These are phyloP conservation scores for Apodemia zela DNA, from an alignment of 2,888 invertebrate genomes.

Conservation along the genomic window DNA sequence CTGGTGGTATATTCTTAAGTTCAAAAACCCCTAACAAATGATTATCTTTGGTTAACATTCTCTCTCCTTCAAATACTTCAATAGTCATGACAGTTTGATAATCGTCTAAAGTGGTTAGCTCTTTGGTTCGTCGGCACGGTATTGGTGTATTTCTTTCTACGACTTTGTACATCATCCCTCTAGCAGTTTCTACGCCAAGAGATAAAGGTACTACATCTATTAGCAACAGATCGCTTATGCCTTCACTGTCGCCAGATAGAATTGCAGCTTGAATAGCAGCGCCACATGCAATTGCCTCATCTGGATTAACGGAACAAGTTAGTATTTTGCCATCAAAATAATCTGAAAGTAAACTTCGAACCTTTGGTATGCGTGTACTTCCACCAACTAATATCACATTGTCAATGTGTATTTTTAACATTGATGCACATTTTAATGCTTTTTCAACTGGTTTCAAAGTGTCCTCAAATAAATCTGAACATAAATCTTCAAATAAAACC, in stretches of 20 bases:
- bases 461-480: slow-evolving; percentile 58
- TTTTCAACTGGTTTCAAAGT: slow-evolving; percentile 46
- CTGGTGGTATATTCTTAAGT: slow-evolving; percentile 54
- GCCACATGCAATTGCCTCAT: slow-evolving; percentile 61
- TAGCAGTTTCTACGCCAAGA: slow-evolving; percentile 55
- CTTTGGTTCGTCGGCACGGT: slow-evolving; percentile 54
- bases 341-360: slow-evolving; percentile 45
- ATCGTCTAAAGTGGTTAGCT: slow-evolving; percentile 57
- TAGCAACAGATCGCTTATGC: slow-evolving; percentile 44
- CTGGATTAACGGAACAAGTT: slow-evolving; percentile 52
- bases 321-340: slow-evolving; percentile 47
- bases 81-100: slow-evolving; percentile 59
- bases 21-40: slow-evolving; percentile 56
- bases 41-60: slow-evolving; percentile 56
- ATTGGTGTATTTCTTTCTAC: slow-evolving; percentile 57
- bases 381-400: slow-evolving; percentile 58
- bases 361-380: slow-evolving; percentile 60
- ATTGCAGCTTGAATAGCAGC: slow-evolving; percentile 63
- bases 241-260: slow-evolving; percentile 44
- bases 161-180: slow-evolving; percentile 59
- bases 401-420: slow-evolving; percentile 47
- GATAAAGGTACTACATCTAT: slow-evolving; percentile 60
- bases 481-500: slow-evolving; percentile 55
- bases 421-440: slow-evolving; percentile 46
- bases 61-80: slow-evolving; percentile 62